Evolutionary conservation across 2,888 invertebrate species (phyloP).

Genomic region (Brachyptera risi): DNA sequence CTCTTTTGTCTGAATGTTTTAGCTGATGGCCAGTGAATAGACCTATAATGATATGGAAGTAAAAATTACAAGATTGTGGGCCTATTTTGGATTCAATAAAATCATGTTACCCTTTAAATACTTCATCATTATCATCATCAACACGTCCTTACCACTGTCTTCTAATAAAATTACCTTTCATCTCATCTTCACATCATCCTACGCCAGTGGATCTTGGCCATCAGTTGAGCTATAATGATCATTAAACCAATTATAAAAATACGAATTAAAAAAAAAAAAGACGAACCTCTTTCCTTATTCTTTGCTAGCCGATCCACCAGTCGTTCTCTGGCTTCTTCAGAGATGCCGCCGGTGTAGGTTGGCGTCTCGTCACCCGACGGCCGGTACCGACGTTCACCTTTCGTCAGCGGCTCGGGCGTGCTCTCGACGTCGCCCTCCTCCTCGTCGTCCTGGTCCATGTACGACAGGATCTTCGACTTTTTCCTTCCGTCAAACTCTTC

Average conservation of each 20-base stretch:
- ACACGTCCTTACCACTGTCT: too few species aligned
- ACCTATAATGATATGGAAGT: too few species aligned
- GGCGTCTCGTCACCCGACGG: conserved; percentile 84
- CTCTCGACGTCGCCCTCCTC: conserved; percentile 38
- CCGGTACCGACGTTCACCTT: conserved; percentile 61
- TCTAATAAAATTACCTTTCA: too few species aligned
- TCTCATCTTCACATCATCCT: too few species aligned
- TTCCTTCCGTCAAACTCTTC: conserved; percentile 37
- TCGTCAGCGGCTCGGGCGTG: conserved; percentile 23
- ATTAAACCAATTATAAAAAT: too few species aligned
- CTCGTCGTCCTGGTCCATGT: conserved; percentile 52
- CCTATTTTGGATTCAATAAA: too few species aligned
- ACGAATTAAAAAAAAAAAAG: background rate
- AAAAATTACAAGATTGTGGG: too few species aligned
- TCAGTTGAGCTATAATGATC: background rate
- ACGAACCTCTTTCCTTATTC: conserved; percentile 62
- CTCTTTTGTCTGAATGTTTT: too few species aligned
- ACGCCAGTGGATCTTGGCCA: conserved; percentile 33
- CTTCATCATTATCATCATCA: too few species aligned
- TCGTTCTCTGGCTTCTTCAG: conserved; percentile 69
- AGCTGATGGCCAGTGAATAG: too few species aligned
- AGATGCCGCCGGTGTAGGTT: conserved; percentile 89
- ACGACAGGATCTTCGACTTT: conserved; percentile 50
- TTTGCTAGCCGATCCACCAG: conserved; percentile 60
- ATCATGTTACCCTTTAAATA: too few species aligned